A percentile compares a stretch with the other conserved stretches of the same genome.
Conservation (phyloP, 2,888 invertebrate genomes). For the Lordiphosa fenestrarum region DNA sequence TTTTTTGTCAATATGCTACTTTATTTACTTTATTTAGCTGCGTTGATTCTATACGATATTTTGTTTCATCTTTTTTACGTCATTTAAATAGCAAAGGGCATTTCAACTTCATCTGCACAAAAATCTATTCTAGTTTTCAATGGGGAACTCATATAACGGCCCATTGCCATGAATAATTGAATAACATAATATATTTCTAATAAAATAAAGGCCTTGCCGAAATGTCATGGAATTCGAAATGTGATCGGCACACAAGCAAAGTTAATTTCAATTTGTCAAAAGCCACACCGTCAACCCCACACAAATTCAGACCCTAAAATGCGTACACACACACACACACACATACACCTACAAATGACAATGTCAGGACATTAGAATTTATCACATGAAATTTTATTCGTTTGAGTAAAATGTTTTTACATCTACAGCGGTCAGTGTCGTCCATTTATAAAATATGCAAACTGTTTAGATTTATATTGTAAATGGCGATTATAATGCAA, state of each 20-base stretch:
- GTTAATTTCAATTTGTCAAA: constrained; percentile 52
- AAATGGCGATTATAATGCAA: constrained; percentile 67
- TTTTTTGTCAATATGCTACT: no score
- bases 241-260: constrained; percentile 40
- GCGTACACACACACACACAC: neutral
- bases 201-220: constrained; percentile 25
- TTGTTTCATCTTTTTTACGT: no score
- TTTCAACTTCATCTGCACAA: no score
- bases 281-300: constrained; percentile 28
- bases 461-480: constrained; percentile 62
- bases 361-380: constrained; percentile 52
- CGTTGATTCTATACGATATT: no score
- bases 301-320: constrained; percentile 1
- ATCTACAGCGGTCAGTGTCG: constrained; percentile 19
- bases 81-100: no score
- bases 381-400: constrained; percentile 55
- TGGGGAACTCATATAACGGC: constrained; percentile 23
- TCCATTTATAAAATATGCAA: constrained; percentile 58
- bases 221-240: constrained; percentile 34
- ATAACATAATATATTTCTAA: constrained; percentile 31
- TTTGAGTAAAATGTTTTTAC: constrained; percentile 23
- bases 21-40: no score
- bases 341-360: constrained; percentile 1
- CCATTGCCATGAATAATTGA: constrained; percentile 24
- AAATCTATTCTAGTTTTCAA: constrained; percentile 4